phyloP scores from a whole-genome alignment of 1,140 invertebrate species.

The Ips nitidus region DNA sequence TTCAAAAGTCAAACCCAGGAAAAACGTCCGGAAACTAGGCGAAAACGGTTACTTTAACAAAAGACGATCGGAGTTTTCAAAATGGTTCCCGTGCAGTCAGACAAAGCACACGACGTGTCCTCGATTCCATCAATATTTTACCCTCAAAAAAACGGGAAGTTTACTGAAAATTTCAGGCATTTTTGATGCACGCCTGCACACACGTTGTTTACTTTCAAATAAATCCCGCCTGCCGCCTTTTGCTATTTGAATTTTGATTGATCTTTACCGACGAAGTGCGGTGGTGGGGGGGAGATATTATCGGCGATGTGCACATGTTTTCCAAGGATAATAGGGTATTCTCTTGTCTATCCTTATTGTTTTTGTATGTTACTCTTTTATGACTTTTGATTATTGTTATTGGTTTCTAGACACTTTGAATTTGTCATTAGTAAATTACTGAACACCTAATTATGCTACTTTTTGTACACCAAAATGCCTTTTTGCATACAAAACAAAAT shows the following conservation, averaged over 20 bases:
- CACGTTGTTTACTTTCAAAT: conserved; percentile 43
- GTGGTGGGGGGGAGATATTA: conserved; percentile 34
- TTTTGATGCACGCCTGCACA: conserved; percentile 25
- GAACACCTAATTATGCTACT: no score
- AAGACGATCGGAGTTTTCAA: conserved; percentile 52
- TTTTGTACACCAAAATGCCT: no score
- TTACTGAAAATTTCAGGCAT: conserved; percentile 16
- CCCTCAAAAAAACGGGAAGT: conserved; percentile 16
- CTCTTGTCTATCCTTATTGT: neutral
- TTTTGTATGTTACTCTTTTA: no score
- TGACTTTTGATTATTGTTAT: no score
- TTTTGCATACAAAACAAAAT: no score
- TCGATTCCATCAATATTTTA: conserved; percentile 28
- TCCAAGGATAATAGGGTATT: conserved; percentile 26
- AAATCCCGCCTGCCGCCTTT: conserved; percentile 44
- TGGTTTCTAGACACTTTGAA: no score
- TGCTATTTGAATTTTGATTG: conserved; percentile 44
- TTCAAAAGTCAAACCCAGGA: no score
- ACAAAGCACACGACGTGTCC: conserved; percentile 47
- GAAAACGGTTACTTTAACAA: conserved; percentile 11
- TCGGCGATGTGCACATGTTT: conserved; percentile 36
- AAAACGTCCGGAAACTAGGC: neutral
- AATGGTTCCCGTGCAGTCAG: conserved; percentile 61
- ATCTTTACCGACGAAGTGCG: conserved; percentile 38
- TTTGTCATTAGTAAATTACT: no score